Evolutionary conservation across 2,888 invertebrate genomes (phyloP).

Genomic region (Muscina levida): DNA sequence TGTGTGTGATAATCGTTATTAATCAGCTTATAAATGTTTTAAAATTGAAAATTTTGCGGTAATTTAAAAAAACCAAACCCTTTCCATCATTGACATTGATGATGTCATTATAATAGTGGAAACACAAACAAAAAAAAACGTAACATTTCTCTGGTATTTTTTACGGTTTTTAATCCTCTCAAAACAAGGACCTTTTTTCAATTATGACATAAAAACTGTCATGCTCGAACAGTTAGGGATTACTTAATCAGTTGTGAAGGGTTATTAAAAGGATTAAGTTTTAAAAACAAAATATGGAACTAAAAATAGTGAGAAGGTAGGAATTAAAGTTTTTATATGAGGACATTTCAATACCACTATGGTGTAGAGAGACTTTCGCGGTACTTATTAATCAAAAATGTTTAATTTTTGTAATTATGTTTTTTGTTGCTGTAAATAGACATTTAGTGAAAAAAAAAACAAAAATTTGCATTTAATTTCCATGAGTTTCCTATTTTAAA

Average conservation of each 20-base stretch:
- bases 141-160: conserved; percentile 11
- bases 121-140: too few species aligned
- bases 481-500: too few species aligned
- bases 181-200: conserved; percentile 34
- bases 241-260: conserved; percentile 40
- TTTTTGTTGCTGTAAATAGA: too few species aligned
- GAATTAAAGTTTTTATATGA: too few species aligned
- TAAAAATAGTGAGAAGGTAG: too few species aligned
- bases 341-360: too few species aligned
- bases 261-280: conserved; percentile 36
- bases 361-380: too few species aligned
- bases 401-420: too few species aligned
- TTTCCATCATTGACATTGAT: conserved; percentile 34
- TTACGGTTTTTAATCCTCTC: conserved; percentile 47
- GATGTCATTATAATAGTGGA: conserved; percentile 38
- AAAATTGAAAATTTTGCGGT: conserved; percentile 31
- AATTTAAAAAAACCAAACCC: conserved; percentile 46
- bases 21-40: conserved; percentile 60
- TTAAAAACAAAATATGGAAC: conserved; percentile 1
- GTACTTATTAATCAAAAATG: too few species aligned
- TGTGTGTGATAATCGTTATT: conserved; percentile 3
- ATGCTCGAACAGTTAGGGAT: conserved; percentile 3
- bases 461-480: too few species aligned
- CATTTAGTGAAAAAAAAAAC: too few species aligned
- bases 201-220: conserved; percentile 10